Percentiles rank a stretch among this genome's conserved stretches.
phyloP scores from a whole-genome alignment of 2,113 vertebrate genomes.

The Isichthys henryi region DNA sequence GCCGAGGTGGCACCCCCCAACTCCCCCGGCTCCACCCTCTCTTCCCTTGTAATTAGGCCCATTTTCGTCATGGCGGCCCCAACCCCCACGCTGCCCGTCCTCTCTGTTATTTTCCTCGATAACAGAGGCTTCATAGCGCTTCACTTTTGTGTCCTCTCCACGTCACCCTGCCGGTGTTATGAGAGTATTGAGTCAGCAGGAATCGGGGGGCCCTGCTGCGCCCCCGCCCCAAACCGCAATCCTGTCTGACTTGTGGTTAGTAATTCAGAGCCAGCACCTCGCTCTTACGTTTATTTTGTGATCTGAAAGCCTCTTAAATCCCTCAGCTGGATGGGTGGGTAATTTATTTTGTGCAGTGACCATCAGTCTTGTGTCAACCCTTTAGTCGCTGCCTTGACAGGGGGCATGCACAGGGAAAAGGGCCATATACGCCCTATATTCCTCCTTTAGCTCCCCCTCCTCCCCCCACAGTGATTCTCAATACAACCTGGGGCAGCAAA shows the following conservation, averaged over 20 bases:
- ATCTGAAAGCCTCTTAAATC: slow-evolving; percentile 1
- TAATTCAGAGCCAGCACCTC: not conserved
- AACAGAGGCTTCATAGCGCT: not conserved
- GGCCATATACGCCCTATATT: not conserved
- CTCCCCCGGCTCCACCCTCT: not conserved
- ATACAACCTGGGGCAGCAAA: not conserved
- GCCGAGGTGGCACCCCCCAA: not conserved
- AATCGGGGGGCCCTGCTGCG: not conserved
- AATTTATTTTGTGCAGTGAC: not conserved
- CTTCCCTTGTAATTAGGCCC: not conserved
- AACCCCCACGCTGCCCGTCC: too few species aligned
- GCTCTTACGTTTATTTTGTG: not conserved
- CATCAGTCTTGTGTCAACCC: not conserved
- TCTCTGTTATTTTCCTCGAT: not conserved
- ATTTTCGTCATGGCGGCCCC: not conserved
- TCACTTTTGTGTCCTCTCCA: not conserved
- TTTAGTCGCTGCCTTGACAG: not conserved
- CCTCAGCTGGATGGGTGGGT: not conserved
- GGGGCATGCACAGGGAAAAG: not conserved
- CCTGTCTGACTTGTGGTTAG: not conserved
- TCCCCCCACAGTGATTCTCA: not conserved
- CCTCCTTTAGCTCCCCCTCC: not conserved
- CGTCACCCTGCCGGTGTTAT: not conserved
- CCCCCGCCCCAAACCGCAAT: too few species aligned
- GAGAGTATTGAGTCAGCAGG: not conserved